Base-by-base conservation (phyloP, 2,113 vertebrate genomes). In the Oryzias celebensis region DNA sequence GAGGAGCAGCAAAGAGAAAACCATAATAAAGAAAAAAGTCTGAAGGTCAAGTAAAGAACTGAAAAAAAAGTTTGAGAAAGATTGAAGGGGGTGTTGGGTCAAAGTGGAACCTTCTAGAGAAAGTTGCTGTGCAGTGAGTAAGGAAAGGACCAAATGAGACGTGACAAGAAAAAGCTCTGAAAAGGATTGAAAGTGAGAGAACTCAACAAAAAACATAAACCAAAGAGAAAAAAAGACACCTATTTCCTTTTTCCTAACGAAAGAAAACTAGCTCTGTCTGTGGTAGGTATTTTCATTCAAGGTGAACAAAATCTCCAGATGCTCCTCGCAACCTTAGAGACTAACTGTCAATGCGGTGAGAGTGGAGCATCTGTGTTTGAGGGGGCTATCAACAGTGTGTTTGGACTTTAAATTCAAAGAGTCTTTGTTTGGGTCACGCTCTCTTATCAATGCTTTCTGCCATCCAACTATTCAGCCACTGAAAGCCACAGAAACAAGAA, bases 401-500 rank as follows among this genome's bases (percentile, higher is more conserved):
- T 87, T 78, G 68, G 73, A 44, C 77, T 73, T 68, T 77, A 77
- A 41, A 82, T 86, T 88, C 85, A 84, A 84, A 82, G 80, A 78
- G 63, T 84, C 77, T 85, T 88, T 90, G 84, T 90, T 72, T 69
- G 71, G 80, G 88, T 82, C 84, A 84, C 77, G 77, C 80, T 84
- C 84, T 88, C 81, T 88, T 79, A 86, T 75, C 49, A 55, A 65
- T 67, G 73, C 82, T 75, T 54, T 81, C 76, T 64, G 78, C 76
- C 65, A 75, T 81, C 79, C 69, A 53, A 18, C 84, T 57, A 83
- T 89, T 91, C 86, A 90, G 22, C 53, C 74, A 81, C 80, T 86
- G 80, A 89, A 51, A 78, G 66, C 83, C 79, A 81, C 82, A 81
- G 86, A 87, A 88, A 90, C 80, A 79, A 86, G 77, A 85, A 78